Base-by-base conservation (phyloP, 1,140 invertebrate genomes). In the Drosophila yakuba region DNA sequence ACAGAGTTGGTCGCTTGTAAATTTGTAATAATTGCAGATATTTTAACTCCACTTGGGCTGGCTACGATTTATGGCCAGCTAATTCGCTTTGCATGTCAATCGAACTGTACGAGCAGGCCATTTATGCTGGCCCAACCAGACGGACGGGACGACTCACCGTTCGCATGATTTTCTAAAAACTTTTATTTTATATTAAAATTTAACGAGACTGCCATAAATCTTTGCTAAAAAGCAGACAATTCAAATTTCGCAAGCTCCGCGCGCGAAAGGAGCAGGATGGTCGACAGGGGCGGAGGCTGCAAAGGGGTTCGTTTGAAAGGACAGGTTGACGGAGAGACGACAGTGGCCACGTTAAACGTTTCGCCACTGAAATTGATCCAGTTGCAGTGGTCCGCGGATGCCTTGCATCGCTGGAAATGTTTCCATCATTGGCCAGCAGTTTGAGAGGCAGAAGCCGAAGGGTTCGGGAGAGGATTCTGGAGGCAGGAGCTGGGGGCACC, bases 131-230 rank as follows among this genome's bases (percentile, higher is more conserved):
- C 38, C 20, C n/a, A 48, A 12, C 20, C 12, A 17, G 17, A 17
- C 17, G 17, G 17, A 17, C 17, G 17, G 35, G 41, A 39, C 36
- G 8, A 28, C 7, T 47, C 43, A 15, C 47, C 54, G 43, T 72
- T 80, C 61, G 58, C 68, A 76, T 80, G 59, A 62, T 74, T 80
- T 76, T 80, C 77, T 76, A 80, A 86, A 85, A 86, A 86, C 64
- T 84, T 91, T 90, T 91, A 90, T 91, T 81, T 79, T 78, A 91
- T 91, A 91, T 91, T 88, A 91, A 90, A 88, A 91, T 91, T 91
- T 91, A 91, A 91, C 88, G 88, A 91, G 80, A 39, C 80, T 81
- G 82, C 88, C 88, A 91, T 91, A 91, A 91, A 91, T 91, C 88
- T 91, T 91, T 48, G 74, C 74, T 80, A 78, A 88, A 91, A 91